phyloP scores from a whole-genome alignment of 1,140 invertebrate species.

The Helicoverpa zea region DNA sequence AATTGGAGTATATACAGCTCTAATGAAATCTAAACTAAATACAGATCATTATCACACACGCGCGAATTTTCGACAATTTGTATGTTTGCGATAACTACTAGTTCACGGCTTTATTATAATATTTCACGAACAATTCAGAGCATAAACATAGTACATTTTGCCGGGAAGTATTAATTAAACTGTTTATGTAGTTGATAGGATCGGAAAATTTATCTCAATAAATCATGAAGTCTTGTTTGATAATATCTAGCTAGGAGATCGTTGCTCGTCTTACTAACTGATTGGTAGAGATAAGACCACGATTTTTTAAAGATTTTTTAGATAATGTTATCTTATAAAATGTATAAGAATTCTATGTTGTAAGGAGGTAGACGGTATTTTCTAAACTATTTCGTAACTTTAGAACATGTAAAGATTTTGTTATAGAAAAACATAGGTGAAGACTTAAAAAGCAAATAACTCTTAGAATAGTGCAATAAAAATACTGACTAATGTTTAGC shows the following conservation, averaged over 20 bases:
- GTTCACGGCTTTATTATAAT: too few species aligned
- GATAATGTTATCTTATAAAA: not conserved
- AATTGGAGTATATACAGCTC: too few species aligned
- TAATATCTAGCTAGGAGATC: not conserved
- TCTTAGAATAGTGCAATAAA: too few species aligned
- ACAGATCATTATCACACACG: too few species aligned
- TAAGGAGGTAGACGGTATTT: not conserved
- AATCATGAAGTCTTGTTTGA: not conserved
- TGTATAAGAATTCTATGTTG: not conserved
- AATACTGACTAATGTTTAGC: too few species aligned
- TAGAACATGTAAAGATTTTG: too few species aligned
- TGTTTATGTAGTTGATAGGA: not conserved
- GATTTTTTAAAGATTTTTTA: not conserved
- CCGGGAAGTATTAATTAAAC: constrained; percentile 1
- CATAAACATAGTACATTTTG: not conserved
- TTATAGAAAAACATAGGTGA: too few species aligned
- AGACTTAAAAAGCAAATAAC: too few species aligned
- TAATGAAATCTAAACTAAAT: too few species aligned
- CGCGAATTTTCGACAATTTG: too few species aligned
- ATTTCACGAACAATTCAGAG: not conserved
- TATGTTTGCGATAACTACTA: too few species aligned
- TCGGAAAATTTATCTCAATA: constrained; percentile 3
- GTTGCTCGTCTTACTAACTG: not conserved
- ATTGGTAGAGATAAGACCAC: not conserved
- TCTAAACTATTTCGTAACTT: too few species aligned